phyloP scores from a whole-genome alignment of 1,140 invertebrate genomes.

The Papilio polytes region DNA sequence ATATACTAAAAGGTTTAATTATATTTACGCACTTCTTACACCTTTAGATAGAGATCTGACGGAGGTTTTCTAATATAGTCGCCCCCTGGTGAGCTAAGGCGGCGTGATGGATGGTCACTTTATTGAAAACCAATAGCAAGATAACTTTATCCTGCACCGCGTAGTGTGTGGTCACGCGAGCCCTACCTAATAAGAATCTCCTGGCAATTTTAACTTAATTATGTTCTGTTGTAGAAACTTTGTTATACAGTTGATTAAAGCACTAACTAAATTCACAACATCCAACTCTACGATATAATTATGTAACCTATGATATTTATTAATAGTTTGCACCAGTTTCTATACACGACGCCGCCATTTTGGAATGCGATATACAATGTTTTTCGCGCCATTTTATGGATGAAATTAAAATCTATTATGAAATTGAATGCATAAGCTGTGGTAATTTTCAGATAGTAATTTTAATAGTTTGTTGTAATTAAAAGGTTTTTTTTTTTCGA shows the following conservation, averaged over 20 bases:
- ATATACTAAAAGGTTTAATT: slow-evolving; percentile 9
- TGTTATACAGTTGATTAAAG: slow-evolving; percentile 2
- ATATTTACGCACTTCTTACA: slow-evolving; percentile 40
- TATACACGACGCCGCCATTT: slow-evolving; percentile 14
- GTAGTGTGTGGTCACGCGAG: slow-evolving; percentile 69
- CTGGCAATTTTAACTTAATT: slow-evolving; percentile 53
- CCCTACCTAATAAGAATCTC: slow-evolving; percentile 45
- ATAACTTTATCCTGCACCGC: slow-evolving; percentile 52
- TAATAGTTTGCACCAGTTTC: slow-evolving; percentile 35
- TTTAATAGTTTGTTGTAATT: not conserved
- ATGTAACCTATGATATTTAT: slow-evolving; percentile 28
- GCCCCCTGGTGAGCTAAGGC: slow-evolving; percentile 75
- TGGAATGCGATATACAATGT: slow-evolving; percentile 23
- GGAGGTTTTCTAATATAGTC: slow-evolving; percentile 81
- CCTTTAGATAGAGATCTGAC: slow-evolving; percentile 53
- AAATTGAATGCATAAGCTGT: not conserved
- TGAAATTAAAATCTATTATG: not conserved
- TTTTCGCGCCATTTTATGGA: not conserved
- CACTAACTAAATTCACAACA: slow-evolving; percentile 25
- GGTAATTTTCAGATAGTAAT: not conserved
- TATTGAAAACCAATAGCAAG: slow-evolving; percentile 79
- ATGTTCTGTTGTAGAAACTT: slow-evolving; percentile 40
- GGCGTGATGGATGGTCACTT: slow-evolving; percentile 76
- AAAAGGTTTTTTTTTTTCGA: not conserved
- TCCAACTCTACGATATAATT: slow-evolving; percentile 22